Percentiles rank a stretch among this genome's conserved stretches.
Conservation (phyloP, 2,113 vertebrate genomes). For the Mastomys natalensis region DNA sequence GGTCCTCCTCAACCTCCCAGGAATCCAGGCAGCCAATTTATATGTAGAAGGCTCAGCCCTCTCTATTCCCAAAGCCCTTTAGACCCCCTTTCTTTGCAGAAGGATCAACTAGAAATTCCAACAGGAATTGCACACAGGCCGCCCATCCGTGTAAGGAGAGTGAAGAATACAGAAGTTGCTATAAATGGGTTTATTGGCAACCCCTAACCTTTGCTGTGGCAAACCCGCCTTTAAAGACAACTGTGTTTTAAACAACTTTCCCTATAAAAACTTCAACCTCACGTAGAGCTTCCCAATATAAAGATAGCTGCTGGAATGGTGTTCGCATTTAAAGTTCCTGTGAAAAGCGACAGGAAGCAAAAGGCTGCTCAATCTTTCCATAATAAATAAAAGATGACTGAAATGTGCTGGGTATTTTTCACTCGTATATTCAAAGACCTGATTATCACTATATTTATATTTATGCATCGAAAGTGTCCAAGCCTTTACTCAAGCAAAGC, state of each 20-base stretch:
- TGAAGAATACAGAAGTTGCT: slow-evolving; percentile 72
- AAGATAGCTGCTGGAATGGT: slow-evolving; percentile 43
- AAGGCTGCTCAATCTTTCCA: neutral
- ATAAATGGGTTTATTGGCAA: slow-evolving; percentile 78
- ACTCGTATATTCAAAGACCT: slow-evolving; percentile 55
- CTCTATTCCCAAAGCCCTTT: neutral
- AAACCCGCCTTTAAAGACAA: slow-evolving; percentile 73
- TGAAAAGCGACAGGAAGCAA: slow-evolving; percentile 53
- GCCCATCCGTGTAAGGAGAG: slow-evolving; percentile 13
- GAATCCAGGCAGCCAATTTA: neutral
- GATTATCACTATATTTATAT: slow-evolving; percentile 60
- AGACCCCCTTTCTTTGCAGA: neutral
- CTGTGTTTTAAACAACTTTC: slow-evolving; percentile 73
- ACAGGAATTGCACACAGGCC: neutral
- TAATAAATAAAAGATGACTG: slow-evolving; percentile 64
- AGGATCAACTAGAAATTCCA: neutral
- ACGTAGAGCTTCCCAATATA: slow-evolving; percentile 66
- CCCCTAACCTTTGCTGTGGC: slow-evolving; percentile 75
- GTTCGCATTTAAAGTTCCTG: slow-evolving; percentile 57
- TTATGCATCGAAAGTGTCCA: slow-evolving; percentile 38
- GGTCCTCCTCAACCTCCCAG: neutral
- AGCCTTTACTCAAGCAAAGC: slow-evolving; percentile 59
- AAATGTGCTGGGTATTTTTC: slow-evolving; percentile 61
- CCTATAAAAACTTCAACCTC: slow-evolving; percentile 78
- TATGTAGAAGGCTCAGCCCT: neutral